These are phyloP conservation scores for Aplocera efformata DNA, from an alignment of 2,888 invertebrate genomes.

Conservation along the genomic window DNA sequence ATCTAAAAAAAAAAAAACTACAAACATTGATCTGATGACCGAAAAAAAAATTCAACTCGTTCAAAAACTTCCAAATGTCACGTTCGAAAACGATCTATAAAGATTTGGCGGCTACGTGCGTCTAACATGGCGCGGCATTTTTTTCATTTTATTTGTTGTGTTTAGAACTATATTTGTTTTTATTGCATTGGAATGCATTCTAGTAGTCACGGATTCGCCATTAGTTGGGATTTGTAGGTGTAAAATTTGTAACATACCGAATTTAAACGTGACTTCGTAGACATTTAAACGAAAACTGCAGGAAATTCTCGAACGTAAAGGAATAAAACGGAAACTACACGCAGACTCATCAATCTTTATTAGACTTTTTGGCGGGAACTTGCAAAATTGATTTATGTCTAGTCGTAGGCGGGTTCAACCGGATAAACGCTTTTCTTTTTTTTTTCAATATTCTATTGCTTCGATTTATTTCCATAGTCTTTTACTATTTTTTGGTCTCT, in stretches of 20 bases:
- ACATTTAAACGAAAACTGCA: too few relatives aligned
- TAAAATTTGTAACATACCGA: constrained; percentile 35
- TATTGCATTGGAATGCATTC: constrained; percentile 68
- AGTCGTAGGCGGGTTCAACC: too few relatives aligned
- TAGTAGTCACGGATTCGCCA: constrained; percentile 68
- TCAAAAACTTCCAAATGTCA: constrained; percentile 51
- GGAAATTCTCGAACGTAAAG: too few relatives aligned
- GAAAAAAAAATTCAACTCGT: constrained; percentile 35
- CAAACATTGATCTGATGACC: constrained; percentile 43
- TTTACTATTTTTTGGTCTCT: too few relatives aligned
- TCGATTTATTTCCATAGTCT: too few relatives aligned
- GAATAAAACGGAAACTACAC: too few relatives aligned
- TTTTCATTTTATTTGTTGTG: constrained; percentile 66
- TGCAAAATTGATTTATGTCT: too few relatives aligned
- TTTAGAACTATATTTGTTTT: constrained; percentile 72
- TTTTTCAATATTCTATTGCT: too few relatives aligned
- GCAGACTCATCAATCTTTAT: too few relatives aligned
- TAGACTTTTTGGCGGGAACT: too few relatives aligned
- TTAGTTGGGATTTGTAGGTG: constrained; percentile 52
- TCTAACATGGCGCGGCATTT: constrained; percentile 35
- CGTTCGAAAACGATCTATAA: constrained; percentile 77
- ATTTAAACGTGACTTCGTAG: constrained; percentile 2
- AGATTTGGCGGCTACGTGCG: constrained; percentile 63
- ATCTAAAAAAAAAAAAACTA: constrained; percentile 8
- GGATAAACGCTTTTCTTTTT: too few relatives aligned